Evolutionary conservation across 2,113 vertebrate species (phyloP), one percentile per base, ranked within the genome.

Genomic region (Coracopsis vasa): DNA sequence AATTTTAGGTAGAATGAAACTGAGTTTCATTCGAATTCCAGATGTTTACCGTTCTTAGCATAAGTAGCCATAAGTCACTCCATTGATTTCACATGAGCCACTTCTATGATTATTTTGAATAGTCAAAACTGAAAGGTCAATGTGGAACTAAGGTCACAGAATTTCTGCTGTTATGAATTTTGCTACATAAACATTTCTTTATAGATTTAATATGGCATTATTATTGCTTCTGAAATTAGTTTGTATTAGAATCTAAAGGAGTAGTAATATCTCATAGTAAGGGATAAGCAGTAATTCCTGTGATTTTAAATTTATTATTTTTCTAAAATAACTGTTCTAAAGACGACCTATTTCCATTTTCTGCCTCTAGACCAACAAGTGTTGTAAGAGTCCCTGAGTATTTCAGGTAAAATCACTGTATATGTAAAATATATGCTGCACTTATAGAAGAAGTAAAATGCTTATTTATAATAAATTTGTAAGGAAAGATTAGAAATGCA

Each of bases 1-100:
- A 24, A n/a, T 69, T 89, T 58, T 39, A 44, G 9, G 23, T 18
- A 39, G 6, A 81, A 51, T 53, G 28, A n/a, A 91, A 39, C 6
- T 9, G 11, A 47, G 4, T 25, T 51, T 72, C 66, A n/a, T 0
- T 70, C 28, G 15, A 33, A 0, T 56, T 67, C 39, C 66, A 10
- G 62, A 58, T 74, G 12, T 62, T 92, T 70, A 24, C 13, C 1
- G 11, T 94, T 65, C 18, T 70, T 90, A 62, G 16, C 16, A 28
- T 44, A 14, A 53, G 28, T 31, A 58, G n/a, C 7, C 47, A 33
- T 51, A 8, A 69, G 37, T 61, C 41, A 78, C 9, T 53, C 28
- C 44, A 47, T 3, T 81, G 28, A 60, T 81, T 65, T 33, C 33
- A 53, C 8, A 48, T 28, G 42, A 93, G 15, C 6, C 3, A 51